Base-by-base conservation (phyloP, 2,113 vertebrate species). In the Verasper variegatus region DNA sequence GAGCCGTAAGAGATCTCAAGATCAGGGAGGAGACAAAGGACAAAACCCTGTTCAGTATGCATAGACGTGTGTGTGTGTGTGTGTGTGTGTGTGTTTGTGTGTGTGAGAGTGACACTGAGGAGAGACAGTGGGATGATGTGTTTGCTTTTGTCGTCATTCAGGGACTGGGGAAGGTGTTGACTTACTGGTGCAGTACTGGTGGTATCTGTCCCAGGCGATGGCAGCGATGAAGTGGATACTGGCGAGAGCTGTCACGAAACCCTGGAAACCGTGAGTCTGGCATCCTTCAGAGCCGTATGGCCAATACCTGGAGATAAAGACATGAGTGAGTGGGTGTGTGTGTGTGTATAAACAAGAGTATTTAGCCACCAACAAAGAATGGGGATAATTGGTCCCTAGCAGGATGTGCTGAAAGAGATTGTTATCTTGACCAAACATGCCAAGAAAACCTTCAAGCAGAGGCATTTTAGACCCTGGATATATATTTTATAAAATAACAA, bases 221-320 rank as follows among this genome's bases (percentile, higher is more conserved):
- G 97, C 96, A 4, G 96, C 96, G 0, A 95, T 94, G 82, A 96
- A 94, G 88, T 96, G 89, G 57, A 99, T 96, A 92, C 98, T 98
- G 89, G 97, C 95, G 23, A 98, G 79, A 0, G 96, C 96, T 0
- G 93, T 95, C 66, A 93, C 3, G 69, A 98, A 99, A 17, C 98
- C 98, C 47, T 98, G 97, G 91, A 98, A 99, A n/a, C 97, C 97
- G 9, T 98, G 97, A 37, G 94, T 95, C 86, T 97, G 97, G 73
- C 98, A 99, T 62, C 97, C 96, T 0, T 97, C 94, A 0, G 96
- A 95, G 57, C 97, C 96, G 0, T 97, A 98, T 4, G 97, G 97
- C 97, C 97, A 98, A 84, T 96, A 96, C 87, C 98, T 99, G 86
- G 26, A 74, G 5, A 57, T 54, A 70, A 13, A 56, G 4, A 23